Base-by-base conservation (phyloP, 2,797 vertebrate species). In the Cyprinella venusta region DNA sequence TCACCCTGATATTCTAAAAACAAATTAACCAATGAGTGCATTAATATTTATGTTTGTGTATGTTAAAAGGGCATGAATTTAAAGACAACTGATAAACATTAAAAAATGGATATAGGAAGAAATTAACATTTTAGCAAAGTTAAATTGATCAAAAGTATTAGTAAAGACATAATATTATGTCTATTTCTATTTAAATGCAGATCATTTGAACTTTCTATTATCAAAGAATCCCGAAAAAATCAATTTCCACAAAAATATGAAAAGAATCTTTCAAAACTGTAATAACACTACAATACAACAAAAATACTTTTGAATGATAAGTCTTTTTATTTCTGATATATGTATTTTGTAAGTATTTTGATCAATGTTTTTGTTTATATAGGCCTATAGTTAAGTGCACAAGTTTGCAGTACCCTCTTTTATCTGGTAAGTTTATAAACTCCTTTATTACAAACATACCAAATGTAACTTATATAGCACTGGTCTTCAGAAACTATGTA, bases 1-100 rank as follows among this genome's bases (percentile, higher is more conserved):
- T 56, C 72, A 24, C 52, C 33, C 48, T 36, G 48, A 7, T 74
- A 74, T 54, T 36, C 36, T 76, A n/a, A 76, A 54, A 59, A 75
- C 71, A 36, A 36, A 74, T 15, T 15, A 54, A 54, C 3, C 9
- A 72, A 30, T 13, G 1, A 36, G 24, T 6, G 24, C 24, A 71
- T 36, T 36, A 33, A 36, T 2, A 1, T 52, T 16, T 50, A 6
- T 63, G 13, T 61, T 8, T 61, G n/a, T 63, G 12, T 63, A 63
- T 15, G 61, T 63, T 63, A 30, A 63, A 63, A 30, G 2, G 26
- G 59, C 13, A 30, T 30, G 2, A 8, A 30, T 63, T 30, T 30
- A 26, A 63, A 63, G 13, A 63, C 59, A 15, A 8, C 54, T 0
- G 26, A 63, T 63, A 63, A 63, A 63, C 5, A 63, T 61, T 1